A percentile compares a stretch with the other conserved stretches of the same genome.
Evolutionary conservation across 2,888 invertebrate genomes (phyloP).

Genomic region (Steinernema carpocapsae): DNA sequence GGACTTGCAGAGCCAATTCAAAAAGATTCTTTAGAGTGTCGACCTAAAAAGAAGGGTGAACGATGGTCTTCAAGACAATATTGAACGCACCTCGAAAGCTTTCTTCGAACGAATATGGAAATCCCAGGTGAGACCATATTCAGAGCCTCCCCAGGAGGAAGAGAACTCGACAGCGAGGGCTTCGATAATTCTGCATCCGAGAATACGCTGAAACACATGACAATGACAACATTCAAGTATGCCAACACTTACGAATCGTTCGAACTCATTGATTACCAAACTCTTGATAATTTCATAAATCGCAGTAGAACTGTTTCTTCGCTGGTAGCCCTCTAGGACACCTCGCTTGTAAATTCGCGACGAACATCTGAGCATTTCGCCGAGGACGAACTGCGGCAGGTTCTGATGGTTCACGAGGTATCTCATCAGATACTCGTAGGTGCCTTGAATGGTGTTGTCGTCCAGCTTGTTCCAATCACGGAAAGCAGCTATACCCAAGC

Average conservation of each 20-base stretch:
- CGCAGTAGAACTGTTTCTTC: constrained; percentile 75
- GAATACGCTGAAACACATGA: constrained; percentile 75
- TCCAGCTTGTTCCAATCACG: constrained; percentile 82
- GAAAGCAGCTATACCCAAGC: constrained; percentile 82
- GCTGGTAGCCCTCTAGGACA: constrained; percentile 75
- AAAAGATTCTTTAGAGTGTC: constrained; percentile 82
- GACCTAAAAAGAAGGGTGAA: constrained; percentile 71
- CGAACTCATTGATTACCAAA: constrained; percentile 78
- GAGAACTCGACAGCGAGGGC: constrained; percentile 88
- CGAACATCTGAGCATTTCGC: constrained; percentile 75
- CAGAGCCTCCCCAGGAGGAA: constrained; percentile 82
- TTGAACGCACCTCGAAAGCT: constrained; percentile 84
- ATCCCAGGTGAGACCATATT: constrained; percentile 86
- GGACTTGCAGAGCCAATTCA: constrained; percentile 76
- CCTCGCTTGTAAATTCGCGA: constrained; percentile 86
- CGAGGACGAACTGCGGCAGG: constrained; percentile 63
- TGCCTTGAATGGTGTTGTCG: constrained; percentile 77
- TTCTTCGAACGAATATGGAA: constrained; percentile 83
- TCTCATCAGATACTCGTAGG: constrained; percentile 81
- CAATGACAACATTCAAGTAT: neutral
- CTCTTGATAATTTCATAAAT: constrained; percentile 75
- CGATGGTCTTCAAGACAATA: constrained; percentile 31
- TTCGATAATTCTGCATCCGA: constrained; percentile 83
- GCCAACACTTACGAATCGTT: constrained; percentile 73
- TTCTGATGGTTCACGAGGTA: constrained; percentile 78